phyloP scores from a whole-genome alignment of 2,797 vertebrate genomes.

The Limosa lapponica region DNA sequence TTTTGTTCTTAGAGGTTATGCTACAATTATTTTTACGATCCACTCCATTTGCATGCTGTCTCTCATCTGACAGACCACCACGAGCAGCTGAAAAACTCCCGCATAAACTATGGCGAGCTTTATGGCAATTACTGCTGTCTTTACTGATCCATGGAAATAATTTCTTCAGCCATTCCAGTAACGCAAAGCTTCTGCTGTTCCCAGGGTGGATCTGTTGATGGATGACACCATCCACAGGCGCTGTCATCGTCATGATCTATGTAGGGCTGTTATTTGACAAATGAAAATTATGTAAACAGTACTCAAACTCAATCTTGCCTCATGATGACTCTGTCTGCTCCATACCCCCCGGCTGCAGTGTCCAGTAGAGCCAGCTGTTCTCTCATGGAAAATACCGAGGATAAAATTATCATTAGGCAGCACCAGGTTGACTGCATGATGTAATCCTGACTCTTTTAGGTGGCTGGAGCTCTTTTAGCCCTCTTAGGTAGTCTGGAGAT shows the following conservation, averaged over 20 bases:
- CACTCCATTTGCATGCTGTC: neutral
- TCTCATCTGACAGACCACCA: constrained; percentile 1
- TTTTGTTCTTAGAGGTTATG: neutral
- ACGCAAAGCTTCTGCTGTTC: constrained; percentile 23
- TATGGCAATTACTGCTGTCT: constrained; percentile 33
- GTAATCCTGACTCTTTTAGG: neutral
- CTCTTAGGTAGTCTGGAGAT: neutral
- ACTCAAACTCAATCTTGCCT: constrained; percentile 48
- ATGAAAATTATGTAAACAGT: constrained; percentile 64
- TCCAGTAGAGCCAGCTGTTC: constrained; percentile 47
- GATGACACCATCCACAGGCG: constrained; percentile 32
- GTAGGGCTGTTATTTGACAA: constrained; percentile 52
- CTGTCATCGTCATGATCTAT: constrained; percentile 49
- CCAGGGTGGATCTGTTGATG: constrained; percentile 42
- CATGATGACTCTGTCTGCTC: constrained; percentile 39
- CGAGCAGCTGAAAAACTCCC: neutral
- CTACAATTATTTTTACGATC: neutral
- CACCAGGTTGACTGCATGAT: constrained; percentile 13
- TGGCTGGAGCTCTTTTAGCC: neutral
- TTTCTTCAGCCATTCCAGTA: constrained; percentile 20
- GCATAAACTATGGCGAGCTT: neutral
- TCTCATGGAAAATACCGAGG: neutral
- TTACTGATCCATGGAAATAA: constrained; percentile 29
- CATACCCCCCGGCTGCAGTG: neutral
- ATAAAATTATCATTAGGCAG: constrained; percentile 46